phyloP scores from a whole-genome alignment of 2,797 vertebrate species.

The Gallirallus australis region DNA sequence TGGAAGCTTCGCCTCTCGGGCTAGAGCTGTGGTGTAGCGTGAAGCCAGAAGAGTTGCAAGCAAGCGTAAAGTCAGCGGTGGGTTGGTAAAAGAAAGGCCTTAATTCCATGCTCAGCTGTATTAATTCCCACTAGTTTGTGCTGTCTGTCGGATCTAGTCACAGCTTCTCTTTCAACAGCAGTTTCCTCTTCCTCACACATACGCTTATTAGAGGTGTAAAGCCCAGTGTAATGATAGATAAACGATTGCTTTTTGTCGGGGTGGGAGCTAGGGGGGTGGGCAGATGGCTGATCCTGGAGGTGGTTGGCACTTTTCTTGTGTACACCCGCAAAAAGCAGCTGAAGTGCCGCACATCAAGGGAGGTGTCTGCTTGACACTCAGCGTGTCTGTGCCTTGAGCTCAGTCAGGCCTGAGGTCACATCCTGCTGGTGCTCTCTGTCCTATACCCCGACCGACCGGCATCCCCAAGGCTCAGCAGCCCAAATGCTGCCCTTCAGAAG shows the following conservation, averaged over 20 bases:
- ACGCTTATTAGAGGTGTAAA: not conserved
- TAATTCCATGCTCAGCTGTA: not conserved
- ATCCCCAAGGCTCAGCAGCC: not conserved
- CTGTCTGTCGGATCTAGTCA: not conserved
- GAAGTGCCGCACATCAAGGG: not conserved
- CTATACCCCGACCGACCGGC: rapidly evolving
- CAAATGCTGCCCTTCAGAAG: not conserved
- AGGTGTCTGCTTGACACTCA: not conserved
- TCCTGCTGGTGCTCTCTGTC: not conserved
- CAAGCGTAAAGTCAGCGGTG: not conserved
- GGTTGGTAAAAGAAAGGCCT: not conserved
- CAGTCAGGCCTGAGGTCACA: not conserved
- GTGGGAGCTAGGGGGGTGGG: no score
- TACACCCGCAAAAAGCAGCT: not conserved
- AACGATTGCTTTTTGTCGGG: not conserved
- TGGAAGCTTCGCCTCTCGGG: not conserved
- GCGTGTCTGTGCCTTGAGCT: not conserved
- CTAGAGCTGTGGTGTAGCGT: not conserved
- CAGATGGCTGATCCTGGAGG: not conserved
- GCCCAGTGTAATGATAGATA: not conserved
- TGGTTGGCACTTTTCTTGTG: not conserved
- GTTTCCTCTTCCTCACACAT: not conserved
- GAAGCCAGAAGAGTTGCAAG: not conserved
- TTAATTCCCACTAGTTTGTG: not conserved
- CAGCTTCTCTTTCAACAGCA: not conserved